Evolutionary conservation across 2,797 vertebrate species (phyloP), one percentile per base, ranked within the genome.

Genomic region (Rhadinocentrus ornatus): DNA sequence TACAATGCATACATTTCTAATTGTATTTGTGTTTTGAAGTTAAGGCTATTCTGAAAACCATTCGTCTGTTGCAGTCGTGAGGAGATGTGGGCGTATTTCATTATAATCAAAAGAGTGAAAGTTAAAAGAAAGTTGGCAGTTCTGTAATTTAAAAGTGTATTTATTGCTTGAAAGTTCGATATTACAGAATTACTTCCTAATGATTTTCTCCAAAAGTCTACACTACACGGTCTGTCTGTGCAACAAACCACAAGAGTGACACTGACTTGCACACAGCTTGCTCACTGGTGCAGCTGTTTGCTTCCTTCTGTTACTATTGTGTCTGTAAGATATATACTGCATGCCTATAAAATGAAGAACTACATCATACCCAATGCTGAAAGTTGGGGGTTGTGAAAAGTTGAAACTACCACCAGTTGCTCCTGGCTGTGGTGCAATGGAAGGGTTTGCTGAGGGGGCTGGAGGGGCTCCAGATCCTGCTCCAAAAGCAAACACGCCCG

Each of bases 401-500:
- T 86, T 68, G 89, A 98, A 98, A 85, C 92, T 93, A 29, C 86
- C 89, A 58, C 86, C 83, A 34, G 91, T 39, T 10, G 83, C 68
- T 64, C 87, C 77, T 31, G 90, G 22, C 81, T 93, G 92, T 7
- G 94, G 82, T 2, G 95, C 88, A 26, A 94, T 92, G 6, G 95
- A 86, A 60, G 96, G 88, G 32, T 91, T 91, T 61, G 93, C 83
- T 16, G 95, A 31, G 31, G 94, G 91, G 29, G 92, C 90, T 2
- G 95, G 80, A 26, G 94, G 80, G 31, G 91, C 66, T 22, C 75
- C 74, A 46, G 91, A 5, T 60, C 88, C 93, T 0, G 88, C 94
- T 85, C 94, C 94, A 67, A 99, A 99, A 10, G 95, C 95, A 91
- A 99, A 99, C 27, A 98, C 93, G 69, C 92, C 89, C 27, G 79